Base-by-base conservation (phyloP, 2,797 vertebrate species). In the Sebastes iracundus region DNA sequence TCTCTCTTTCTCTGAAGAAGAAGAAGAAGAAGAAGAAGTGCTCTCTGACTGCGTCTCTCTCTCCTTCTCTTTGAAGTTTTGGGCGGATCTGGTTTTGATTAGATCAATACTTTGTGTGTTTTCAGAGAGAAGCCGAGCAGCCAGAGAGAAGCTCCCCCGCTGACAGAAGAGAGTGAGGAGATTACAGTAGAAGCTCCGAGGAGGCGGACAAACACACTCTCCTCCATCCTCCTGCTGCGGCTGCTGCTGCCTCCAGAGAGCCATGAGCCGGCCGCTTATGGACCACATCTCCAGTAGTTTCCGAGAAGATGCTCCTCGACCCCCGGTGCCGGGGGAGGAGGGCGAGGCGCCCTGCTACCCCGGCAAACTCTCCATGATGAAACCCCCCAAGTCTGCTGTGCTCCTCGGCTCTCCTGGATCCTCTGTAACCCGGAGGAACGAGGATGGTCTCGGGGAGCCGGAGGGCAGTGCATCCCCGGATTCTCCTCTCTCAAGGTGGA, bases 311-410 rank as follows among this genome's bases (percentile, higher is more conserved):
- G 98, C 97, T 81, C 98, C 98, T 55, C 94, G 98, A 75, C 98
- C 98, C 82, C 98, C 98, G 1, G 98, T 99, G 84, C 98, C 98
- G 2, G 98, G 98, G 88, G 97, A 99, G 93, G 98, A 99, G 97
- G 98, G 98, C 92, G 97, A 98, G 85, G 93, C 96, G 78, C 95
- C 96, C 93, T 96, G 97, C 94, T 96, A 93, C 14, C 94, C 95
- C 73, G 77, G 88, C 94, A 95, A 92, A 93, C 87, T 94, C 67
- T 90, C 94, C 66, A 75, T 94, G 87, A 94, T 96, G 93, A 97
- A 95, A 93, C 93, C 95, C 88, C 82, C 87, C 60, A 94, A 89
- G 81, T 75, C 93, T 22, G 79, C 83, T 46, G 55, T 77, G 27
- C 83, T 93, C 67, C 84, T 93, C 65, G 81, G 89, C 79, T 91